A percentile compares a stretch with the other conserved stretches of the same genome.
Evolutionary conservation across 2,113 vertebrate genomes (phyloP).

Genomic region (Hyaena hyaena): DNA sequence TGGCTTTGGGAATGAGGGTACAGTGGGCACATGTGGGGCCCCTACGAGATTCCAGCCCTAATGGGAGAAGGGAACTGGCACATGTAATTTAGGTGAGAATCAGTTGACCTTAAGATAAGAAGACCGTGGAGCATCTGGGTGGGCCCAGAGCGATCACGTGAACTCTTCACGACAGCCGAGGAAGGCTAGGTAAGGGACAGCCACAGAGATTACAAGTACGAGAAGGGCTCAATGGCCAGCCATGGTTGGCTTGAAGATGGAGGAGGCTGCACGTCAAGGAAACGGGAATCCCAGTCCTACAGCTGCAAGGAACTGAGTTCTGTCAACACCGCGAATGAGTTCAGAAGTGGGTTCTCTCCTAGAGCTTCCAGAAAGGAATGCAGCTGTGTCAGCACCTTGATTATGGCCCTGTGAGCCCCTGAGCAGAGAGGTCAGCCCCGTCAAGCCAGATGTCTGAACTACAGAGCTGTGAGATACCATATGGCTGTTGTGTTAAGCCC

Average conservation of each 20-base stretch:
- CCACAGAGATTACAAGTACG: background rate
- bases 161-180: background rate
- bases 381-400: background rate
- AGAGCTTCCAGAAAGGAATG: background rate
- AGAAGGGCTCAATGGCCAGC: rapidly evolving
- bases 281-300: background rate
- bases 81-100: background rate
- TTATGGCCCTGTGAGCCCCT: background rate
- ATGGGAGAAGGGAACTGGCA: background rate
- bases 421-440: background rate
- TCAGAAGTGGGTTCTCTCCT: background rate
- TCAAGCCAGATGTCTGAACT: background rate
- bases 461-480: background rate
- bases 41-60: background rate
- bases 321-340: background rate
- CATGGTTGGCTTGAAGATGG: background rate
- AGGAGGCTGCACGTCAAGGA: background rate
- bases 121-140: too few species aligned
- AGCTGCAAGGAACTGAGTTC: background rate
- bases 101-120: background rate
- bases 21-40: background rate
- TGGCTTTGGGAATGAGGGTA: background rate
- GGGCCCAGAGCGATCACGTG: background rate
- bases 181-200: background rate
- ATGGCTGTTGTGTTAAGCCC: background rate